These are phyloP conservation scores for Trachemys scripta DNA, from an alignment of 2,113 vertebrate species.

Conservation along the genomic window DNA sequence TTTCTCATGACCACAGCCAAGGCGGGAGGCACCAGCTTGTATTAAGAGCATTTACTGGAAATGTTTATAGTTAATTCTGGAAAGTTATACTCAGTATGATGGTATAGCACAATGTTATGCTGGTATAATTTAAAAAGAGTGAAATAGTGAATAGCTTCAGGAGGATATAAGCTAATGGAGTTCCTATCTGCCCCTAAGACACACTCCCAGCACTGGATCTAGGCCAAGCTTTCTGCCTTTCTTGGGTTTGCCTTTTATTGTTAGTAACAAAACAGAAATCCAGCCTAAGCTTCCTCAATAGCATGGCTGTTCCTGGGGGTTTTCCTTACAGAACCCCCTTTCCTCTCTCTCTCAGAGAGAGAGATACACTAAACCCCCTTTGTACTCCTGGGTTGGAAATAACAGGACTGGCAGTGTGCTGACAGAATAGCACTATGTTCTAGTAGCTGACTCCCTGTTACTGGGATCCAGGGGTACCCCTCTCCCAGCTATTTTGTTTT, in stretches of 20 bases:
- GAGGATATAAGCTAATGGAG: neutral
- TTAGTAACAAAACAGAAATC: no score
- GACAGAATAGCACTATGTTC: neutral
- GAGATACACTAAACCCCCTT: neutral
- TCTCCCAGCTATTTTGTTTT: neutral
- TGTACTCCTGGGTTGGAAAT: neutral
- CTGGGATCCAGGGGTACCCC: neutral
- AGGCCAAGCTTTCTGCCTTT: neutral
- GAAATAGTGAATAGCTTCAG: neutral
- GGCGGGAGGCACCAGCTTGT: neutral
- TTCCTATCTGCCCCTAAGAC: neutral
- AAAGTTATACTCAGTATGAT: neutral
- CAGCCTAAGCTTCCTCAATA: neutral
- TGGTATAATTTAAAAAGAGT: neutral
- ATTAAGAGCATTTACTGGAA: neutral
- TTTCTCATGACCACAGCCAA: neutral
- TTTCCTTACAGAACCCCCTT: neutral
- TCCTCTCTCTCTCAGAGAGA: neutral
- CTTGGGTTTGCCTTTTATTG: neutral
- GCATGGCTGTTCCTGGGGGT: neutral
- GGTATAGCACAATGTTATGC: neutral
- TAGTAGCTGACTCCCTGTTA: neutral
- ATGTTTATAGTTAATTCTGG: neutral
- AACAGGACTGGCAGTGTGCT: neutral
- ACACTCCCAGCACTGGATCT: neutral